Base-by-base conservation (phyloP, 1,140 invertebrate species). In the Pachypeltis micranthus region DNA sequence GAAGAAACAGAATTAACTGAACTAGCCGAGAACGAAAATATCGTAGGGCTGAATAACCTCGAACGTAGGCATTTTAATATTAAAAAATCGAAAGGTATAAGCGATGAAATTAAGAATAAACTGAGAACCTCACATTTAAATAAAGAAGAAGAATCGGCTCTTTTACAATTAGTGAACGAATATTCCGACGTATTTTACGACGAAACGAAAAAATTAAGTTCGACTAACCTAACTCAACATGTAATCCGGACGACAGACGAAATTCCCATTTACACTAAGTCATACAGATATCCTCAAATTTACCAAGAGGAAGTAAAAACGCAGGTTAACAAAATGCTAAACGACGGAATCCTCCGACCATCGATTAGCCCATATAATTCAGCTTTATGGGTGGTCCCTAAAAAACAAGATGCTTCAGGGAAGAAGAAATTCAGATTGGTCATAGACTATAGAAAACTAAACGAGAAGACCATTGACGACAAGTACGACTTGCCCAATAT, bases 401-500 rank as follows among this genome's bases (percentile, higher is more conserved):
- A n/a, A n/a, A n/a, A n/a, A n/a, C n/a, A n/a, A n/a, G n/a, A n/a
- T n/a, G n/a, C n/a, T 1, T 59, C 66, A n/a, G 63, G 63, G 12
- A 63, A 67, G 31, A 23, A 27, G 2, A 68, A 71, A 65, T 68
- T 39, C 7, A 29, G 67, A 23, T 25, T 68, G 2, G 55, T 62
- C 0, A 57, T 69, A 3, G 68, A 69, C 44, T 70, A 63, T 59
- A 24, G 66, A 27, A 63, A 58, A 60, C 25, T 69, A 12, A 69
- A 70, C 58, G 29, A 65, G 14, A 34, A 63, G 26, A 70, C 66
- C n/a, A 58, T 66, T n/a, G 55, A 59, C 12, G 76, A 79, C 63
- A 60, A 64, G n/a, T 80, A 71, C 67, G 77, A 78, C 2, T 59
- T 80, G 1, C 77, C 78, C 1, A 67, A 73, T n/a, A 76, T 79